These are phyloP conservation scores for Agrotis ipsilon DNA, from an alignment of 2,888 invertebrate species.

Conservation along the genomic window DNA sequence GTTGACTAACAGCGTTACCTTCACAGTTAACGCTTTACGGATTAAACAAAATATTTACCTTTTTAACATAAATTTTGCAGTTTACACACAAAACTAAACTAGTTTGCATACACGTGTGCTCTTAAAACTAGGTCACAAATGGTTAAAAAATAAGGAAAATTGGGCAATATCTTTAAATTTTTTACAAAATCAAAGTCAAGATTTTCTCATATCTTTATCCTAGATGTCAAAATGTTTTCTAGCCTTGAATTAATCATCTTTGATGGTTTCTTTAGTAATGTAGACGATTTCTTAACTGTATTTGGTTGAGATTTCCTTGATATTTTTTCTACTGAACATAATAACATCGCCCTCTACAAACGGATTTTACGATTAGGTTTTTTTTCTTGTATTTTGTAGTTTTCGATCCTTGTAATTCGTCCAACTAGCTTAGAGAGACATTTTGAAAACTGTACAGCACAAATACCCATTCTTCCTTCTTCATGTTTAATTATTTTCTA, in stretches of 20 bases:
- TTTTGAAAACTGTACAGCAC: too few relatives aligned
- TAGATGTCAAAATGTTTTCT: constrained; percentile 35
- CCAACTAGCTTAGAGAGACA: too few relatives aligned
- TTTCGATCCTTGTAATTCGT: too few relatives aligned
- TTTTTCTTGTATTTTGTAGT: too few relatives aligned
- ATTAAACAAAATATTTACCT: constrained; percentile 2
- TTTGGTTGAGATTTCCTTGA: not conserved
- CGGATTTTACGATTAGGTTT: too few relatives aligned
- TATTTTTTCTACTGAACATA: too few relatives aligned
- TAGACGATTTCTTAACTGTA: constrained; percentile 13
- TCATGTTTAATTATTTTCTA: too few relatives aligned
- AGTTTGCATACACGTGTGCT: not conserved
- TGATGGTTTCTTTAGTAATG: constrained; percentile 13
- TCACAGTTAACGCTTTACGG: too few relatives aligned
- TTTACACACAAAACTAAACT: constrained; percentile 6
- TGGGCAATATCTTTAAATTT: not conserved
- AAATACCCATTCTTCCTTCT: too few relatives aligned
- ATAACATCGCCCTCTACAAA: too few relatives aligned
- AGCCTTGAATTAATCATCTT: constrained; percentile 57
- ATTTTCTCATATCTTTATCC: constrained; percentile 12
- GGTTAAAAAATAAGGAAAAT: not conserved
- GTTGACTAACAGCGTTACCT: too few relatives aligned
- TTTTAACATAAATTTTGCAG: not conserved
- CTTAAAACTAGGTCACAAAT: constrained; percentile 1
- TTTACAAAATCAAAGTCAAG: constrained; percentile 29